Evolutionary conservation across 2,113 vertebrate genomes (phyloP), one percentile per base, ranked within the genome.

Genomic region (Ctenodactylus gundi): DNA sequence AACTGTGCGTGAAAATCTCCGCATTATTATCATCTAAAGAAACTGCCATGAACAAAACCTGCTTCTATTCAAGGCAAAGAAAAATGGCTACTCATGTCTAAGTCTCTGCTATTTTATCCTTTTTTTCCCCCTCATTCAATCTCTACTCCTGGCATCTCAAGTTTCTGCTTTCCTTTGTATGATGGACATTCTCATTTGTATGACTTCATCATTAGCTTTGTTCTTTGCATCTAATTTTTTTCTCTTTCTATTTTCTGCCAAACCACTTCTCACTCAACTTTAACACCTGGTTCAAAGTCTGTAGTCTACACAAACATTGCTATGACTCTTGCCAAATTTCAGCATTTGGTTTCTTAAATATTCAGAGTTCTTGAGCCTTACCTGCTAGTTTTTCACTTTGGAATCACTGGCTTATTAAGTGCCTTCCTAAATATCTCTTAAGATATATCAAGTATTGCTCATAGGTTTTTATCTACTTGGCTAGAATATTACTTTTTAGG

Each of bases 1-100:
- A 95, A 92, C 12, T 36, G 76, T 41, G 41, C 55, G 10, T 82
- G 72, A 94, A 96, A 76, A 90, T 90, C 94, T 95, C 94, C 85
- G 95, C 85, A 95, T 88, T 82, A 39, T 76, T 90, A 88, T 92
- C 83, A 75, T 95, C 82, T 85, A 72, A 88, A 44, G 21, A 94
- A 53, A 77, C 58, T 86, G 89, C 73, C 73, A 82, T 87, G 62
- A 80, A 46, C 60, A 67, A 31, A 18, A 49, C 60, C 90, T 53
- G 21, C 91, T 96, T 88, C 46, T 46, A 91, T 84, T 85, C 31
- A 68, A 90, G 76, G 57, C 18, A 20, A 92, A 39, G 58, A 25
- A 93, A 93, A 70, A 27, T 64, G 58, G 15, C 44, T 64, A 41
- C 29, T 80, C 81, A n/a, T 83, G 51, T 82, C 80, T 60, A 85